These are phyloP conservation scores for Nematopogon swammerdamellus DNA, from an alignment of 2,888 invertebrate genomes.

Conservation along the genomic window DNA sequence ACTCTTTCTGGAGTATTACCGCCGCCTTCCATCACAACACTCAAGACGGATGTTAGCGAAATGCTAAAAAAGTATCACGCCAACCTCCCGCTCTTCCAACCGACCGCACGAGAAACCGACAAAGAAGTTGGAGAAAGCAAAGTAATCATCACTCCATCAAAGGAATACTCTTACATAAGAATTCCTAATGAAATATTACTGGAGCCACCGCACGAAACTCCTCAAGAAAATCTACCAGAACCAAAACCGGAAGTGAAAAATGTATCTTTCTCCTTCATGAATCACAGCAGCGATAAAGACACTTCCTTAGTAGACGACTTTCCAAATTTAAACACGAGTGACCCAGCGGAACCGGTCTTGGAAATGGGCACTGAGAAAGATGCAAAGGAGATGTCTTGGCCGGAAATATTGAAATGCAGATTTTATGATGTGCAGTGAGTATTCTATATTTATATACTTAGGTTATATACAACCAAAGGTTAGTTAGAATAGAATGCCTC, in stretches of 20 bases:
- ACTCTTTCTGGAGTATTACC: constrained; percentile 68
- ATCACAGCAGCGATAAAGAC: background rate
- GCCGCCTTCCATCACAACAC: constrained; percentile 69
- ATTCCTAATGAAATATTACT: constrained; percentile 22
- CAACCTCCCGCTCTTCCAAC: constrained; percentile 41
- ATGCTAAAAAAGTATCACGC: constrained; percentile 60
- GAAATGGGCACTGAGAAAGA: constrained; percentile 32
- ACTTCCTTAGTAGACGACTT: background rate
- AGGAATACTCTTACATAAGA: constrained; percentile 37
- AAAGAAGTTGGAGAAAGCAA: too few relatives aligned
- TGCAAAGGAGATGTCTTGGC: constrained; percentile 50
- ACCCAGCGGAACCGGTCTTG: constrained; percentile 8
- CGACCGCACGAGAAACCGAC: constrained; percentile 16
- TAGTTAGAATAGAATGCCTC: too few relatives aligned
- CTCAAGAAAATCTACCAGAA: background rate
- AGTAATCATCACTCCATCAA: constrained; percentile 40
- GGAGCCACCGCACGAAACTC: constrained; percentile 12
- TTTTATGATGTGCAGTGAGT: constrained; percentile 73
- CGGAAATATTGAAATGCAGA: constrained; percentile 58
- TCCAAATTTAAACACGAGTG: background rate
- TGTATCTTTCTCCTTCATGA: background rate
- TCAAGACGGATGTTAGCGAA: constrained; percentile 63
- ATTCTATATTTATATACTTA: constrained; percentile 11
- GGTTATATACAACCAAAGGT: too few relatives aligned
- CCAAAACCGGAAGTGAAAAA: background rate